These are phyloP conservation scores for Echinometra lucunter DNA, from an alignment of 53 echinoderm and acorn worm species.

Conservation along the genomic window DNA sequence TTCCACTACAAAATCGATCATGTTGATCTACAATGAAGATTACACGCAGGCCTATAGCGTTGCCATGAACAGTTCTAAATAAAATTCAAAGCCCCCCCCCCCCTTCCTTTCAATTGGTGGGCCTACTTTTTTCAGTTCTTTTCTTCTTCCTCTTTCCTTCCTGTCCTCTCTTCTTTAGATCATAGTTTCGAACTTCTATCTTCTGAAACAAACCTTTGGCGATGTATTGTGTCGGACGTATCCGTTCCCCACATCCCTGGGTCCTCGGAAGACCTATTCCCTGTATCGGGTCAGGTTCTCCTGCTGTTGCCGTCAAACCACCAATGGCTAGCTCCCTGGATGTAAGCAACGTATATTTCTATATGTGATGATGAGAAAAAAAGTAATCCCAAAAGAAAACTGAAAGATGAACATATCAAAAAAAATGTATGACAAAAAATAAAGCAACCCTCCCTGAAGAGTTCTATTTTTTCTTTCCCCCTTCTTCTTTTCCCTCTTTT, in stretches of 20 bases:
- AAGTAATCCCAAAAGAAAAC: too few species aligned
- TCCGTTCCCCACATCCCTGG: not conserved
- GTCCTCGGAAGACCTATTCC: not conserved
- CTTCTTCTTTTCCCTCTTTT: too few species aligned
- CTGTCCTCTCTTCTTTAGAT: not conserved
- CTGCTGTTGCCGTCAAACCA: constrained; percentile 31
- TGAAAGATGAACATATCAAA: too few species aligned
- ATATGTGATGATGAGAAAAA: too few species aligned
- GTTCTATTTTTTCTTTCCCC: too few species aligned
- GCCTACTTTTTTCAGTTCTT: not conserved
- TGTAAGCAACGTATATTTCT: not conserved
- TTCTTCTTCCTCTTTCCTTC: not conserved
- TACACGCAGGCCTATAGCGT: too few species aligned
- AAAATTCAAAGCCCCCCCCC: too few species aligned
- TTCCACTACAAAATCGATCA: too few species aligned
- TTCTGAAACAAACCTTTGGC: not conserved
- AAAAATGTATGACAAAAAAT: too few species aligned
- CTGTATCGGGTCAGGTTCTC: not conserved
- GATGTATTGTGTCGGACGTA: constrained; percentile 22
- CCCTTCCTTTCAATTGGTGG: not conserved
- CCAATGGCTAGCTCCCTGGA: not conserved
- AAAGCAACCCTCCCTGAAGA: too few species aligned
- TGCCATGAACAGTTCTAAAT: too few species aligned
- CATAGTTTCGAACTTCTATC: not conserved
- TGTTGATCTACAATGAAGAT: too few species aligned